Evolutionary conservation across 2,797 vertebrate genomes (phyloP).

Genomic region (Rhabdophis nuchalis): DNA sequence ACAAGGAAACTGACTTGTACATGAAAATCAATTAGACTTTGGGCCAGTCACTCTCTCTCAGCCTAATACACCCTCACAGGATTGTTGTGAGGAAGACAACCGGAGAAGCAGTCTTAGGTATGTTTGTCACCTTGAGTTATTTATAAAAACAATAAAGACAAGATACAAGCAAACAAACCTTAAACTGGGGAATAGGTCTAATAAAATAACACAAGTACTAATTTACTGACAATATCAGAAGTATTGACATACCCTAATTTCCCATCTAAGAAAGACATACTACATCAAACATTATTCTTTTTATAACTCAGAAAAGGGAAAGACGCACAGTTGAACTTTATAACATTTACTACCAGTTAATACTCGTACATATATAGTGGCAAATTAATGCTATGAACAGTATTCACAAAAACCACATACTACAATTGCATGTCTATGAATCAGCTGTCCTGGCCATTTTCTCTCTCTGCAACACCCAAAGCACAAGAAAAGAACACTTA

Average conservation of each 20-base stretch:
- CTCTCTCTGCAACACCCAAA: background rate
- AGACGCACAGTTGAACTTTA: background rate
- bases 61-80: background rate
- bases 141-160: background rate
- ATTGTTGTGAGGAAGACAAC: background rate
- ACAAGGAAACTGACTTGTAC: background rate
- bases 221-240: background rate
- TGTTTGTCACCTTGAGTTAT: background rate
- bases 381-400: background rate
- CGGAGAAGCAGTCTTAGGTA: background rate
- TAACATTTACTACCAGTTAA: background rate
- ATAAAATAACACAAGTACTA: background rate
- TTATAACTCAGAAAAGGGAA: background rate
- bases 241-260: background rate
- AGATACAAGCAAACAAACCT: background rate
- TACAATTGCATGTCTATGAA: background rate
- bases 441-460: background rate
- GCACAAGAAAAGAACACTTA: too few relatives aligned
- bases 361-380: background rate
- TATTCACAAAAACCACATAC: background rate
- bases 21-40: background rate
- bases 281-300: background rate
- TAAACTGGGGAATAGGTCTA: background rate
- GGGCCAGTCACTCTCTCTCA: background rate
- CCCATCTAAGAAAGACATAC: background rate